Conservation (phyloP, 2,888 invertebrate genomes). For the Acleris cristana region DNA sequence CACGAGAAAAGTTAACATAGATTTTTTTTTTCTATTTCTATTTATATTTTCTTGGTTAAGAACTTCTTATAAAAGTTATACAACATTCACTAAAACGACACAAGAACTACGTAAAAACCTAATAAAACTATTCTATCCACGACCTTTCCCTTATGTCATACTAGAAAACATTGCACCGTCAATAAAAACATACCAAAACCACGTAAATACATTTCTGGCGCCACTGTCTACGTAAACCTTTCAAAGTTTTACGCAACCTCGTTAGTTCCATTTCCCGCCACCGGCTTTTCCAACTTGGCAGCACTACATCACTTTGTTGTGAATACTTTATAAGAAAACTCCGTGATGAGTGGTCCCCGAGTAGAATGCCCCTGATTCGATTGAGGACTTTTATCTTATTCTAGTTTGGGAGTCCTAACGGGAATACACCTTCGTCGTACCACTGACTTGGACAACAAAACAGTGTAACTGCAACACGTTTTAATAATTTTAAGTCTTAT, state of each 20-base stretch:
- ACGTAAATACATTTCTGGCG: not conserved
- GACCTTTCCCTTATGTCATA: not conserved
- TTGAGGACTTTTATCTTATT: constrained; percentile 31
- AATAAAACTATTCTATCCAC: not conserved
- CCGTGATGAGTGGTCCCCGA: constrained; percentile 30
- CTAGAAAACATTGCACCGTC: constrained; percentile 4
- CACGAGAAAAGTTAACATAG: no score
- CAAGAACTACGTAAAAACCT: no score
- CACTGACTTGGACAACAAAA: not conserved
- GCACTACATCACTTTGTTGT: constrained; percentile 22
- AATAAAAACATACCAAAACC: constrained; percentile 9
- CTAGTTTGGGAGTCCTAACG: constrained; percentile 9
- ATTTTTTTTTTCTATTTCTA: no score
- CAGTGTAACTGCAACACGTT: not conserved
- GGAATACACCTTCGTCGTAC: constrained; percentile 12
- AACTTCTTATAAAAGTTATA: no score
- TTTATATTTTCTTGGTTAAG: no score
- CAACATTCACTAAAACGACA: no score
- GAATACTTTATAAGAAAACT: constrained; percentile 24
- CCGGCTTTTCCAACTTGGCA: constrained; percentile 2
- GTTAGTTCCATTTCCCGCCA: constrained; percentile 12
- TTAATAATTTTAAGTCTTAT: not conserved
- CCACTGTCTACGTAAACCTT: not conserved
- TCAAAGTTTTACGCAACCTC: not conserved
- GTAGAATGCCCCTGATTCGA: constrained; percentile 31